Percentiles rank a stretch among this genome's conserved stretches.
phyloP scores from a whole-genome alignment of 2,888 invertebrate species.

The Alentia gelatinosa region DNA sequence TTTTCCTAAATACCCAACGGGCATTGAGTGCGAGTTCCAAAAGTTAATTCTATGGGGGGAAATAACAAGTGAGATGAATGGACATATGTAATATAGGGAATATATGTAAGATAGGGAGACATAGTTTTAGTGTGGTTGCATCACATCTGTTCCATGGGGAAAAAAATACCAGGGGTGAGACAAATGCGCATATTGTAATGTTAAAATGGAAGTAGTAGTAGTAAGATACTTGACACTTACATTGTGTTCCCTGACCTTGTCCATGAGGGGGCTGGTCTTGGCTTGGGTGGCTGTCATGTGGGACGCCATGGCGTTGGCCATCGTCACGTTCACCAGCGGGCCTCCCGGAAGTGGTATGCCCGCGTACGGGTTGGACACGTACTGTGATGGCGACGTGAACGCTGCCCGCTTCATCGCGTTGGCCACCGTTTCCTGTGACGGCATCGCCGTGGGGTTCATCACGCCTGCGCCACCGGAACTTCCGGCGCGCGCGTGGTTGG shows the following conservation, averaged over 20 bases:
- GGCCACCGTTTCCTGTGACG: conserved; percentile 25
- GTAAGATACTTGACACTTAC: background rate
- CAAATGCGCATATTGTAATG: too few relatives aligned
- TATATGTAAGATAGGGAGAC: too few relatives aligned
- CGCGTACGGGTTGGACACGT: conserved; percentile 56
- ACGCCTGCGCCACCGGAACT: background rate
- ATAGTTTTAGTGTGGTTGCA: too few relatives aligned
- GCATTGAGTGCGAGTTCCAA: too few relatives aligned
- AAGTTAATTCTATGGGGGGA: too few relatives aligned
- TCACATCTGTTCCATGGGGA: too few relatives aligned
- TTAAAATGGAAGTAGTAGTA: too few relatives aligned
- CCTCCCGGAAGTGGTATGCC: conserved; percentile 17
- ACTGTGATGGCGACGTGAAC: conserved; percentile 41
- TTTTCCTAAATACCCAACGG: too few relatives aligned
- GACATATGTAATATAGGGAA: too few relatives aligned
- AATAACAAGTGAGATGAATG: too few relatives aligned
- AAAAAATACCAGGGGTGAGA: too few relatives aligned
- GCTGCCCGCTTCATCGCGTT: conserved; percentile 8
- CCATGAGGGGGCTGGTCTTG: conserved; percentile 27
- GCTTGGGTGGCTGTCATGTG: background rate
- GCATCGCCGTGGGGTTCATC: conserved; percentile 18
- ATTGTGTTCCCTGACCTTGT: conserved; percentile 28
- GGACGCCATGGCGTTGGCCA: conserved; percentile 29
- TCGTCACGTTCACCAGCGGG: conserved; percentile 23
- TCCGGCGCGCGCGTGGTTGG: conserved; percentile 56